phyloP scores from a whole-genome alignment of 2,888 invertebrate genomes.

The Oscheius sp. region DNA sequence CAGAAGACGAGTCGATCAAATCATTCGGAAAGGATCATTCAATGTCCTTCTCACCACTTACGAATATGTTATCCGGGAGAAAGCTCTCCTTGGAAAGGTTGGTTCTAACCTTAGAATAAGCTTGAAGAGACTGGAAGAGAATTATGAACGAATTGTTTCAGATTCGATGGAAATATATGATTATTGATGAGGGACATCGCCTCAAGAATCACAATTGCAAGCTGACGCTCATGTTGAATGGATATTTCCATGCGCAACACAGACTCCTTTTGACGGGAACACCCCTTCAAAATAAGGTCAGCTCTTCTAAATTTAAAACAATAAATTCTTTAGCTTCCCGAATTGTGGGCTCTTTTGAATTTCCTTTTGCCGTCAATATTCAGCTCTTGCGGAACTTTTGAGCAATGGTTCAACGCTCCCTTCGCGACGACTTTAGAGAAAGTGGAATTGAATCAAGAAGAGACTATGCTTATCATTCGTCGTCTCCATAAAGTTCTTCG shows the following conservation, averaged over 20 bases:
- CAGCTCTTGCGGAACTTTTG: constrained; percentile 96
- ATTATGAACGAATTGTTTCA: constrained; percentile 70
- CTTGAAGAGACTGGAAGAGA: no score
- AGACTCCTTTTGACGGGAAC: constrained; percentile 84
- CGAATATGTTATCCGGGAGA: constrained; percentile 98
- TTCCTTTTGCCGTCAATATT: constrained; percentile 97
- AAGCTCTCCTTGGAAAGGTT: constrained; percentile 89
- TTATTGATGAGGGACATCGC: constrained; percentile 98
- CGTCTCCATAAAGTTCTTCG: constrained; percentile 96
- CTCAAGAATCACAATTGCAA: constrained; percentile 99
- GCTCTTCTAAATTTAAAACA: not conserved
- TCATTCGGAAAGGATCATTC: constrained; percentile 78
- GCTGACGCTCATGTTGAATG: constrained; percentile 92
- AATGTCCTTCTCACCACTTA: constrained; percentile 98
- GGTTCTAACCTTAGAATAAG: no score
- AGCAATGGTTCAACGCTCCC: constrained; percentile 99
- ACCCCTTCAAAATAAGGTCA: constrained; percentile 66
- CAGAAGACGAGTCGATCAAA: constrained; percentile 58
- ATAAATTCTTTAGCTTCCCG: constrained; percentile 79
- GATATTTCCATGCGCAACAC: constrained; percentile 90
- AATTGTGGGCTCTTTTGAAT: constrained; percentile 96
- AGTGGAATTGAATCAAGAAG: constrained; percentile 93
- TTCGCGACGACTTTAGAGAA: constrained; percentile 97
- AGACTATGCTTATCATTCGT: constrained; percentile 98
- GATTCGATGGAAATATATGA: constrained; percentile 99